These are phyloP conservation scores for Macrosiphum euphorbiae DNA, from an alignment of 2,888 invertebrate genomes.

Conservation along the genomic window DNA sequence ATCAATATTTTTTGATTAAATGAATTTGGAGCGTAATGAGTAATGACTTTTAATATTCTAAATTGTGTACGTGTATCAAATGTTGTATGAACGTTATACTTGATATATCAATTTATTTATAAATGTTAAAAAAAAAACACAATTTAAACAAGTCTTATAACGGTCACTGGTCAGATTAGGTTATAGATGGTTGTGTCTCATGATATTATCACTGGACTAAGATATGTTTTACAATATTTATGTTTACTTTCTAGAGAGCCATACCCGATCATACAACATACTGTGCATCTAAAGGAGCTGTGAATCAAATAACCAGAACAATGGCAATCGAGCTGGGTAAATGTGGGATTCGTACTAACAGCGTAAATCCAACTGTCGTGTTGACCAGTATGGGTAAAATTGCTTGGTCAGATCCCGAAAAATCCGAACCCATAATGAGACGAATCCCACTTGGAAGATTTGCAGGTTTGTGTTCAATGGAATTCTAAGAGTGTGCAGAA, in stretches of 20 bases:
- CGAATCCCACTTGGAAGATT: slow-evolving; percentile 86
- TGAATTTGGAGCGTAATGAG: too few species aligned
- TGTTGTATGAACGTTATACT: not conserved
- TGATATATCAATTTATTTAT: not conserved
- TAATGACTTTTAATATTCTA: too few species aligned
- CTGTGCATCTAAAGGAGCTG: slow-evolving; percentile 88
- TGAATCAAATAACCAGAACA: slow-evolving; percentile 85
- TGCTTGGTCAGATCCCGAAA: slow-evolving; percentile 86
- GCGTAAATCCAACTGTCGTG: slow-evolving; percentile 94
- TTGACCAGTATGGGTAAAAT: slow-evolving; percentile 89
- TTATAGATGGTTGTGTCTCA: not conserved
- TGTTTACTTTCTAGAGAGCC: slow-evolving; percentile 73
- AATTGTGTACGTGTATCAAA: not conserved
- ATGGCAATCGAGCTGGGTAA: slow-evolving; percentile 90
- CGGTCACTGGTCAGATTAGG: rapidly evolving
- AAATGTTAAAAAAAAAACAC: not conserved
- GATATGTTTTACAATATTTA: not conserved
- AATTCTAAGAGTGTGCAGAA: not conserved
- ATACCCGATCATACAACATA: slow-evolving; percentile 84
- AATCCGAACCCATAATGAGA: slow-evolving; percentile 79
- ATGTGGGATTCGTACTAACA: slow-evolving; percentile 87
- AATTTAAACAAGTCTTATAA: not conserved
- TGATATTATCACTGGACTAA: not conserved
- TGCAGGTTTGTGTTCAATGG: slow-evolving; percentile 74
- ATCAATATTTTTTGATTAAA: too few species aligned